These are phyloP conservation scores for Podocnemis expansa DNA, from an alignment of 2,113 vertebrate genomes.

Conservation along the genomic window DNA sequence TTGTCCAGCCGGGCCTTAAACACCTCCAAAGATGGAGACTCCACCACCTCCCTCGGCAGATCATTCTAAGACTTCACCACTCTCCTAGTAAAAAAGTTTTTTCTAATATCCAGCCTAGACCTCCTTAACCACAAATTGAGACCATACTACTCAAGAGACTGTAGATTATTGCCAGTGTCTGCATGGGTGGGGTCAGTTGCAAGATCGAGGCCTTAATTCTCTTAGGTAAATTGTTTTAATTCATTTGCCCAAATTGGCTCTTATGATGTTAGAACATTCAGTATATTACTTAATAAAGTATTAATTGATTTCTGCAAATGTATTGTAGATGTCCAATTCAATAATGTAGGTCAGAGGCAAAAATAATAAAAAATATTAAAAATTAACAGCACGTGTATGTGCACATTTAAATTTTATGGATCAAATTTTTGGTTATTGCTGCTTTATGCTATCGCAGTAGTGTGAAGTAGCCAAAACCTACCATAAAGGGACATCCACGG, in stretches of 20 bases:
- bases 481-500: slow-evolving; percentile 26
- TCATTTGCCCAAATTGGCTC: neutral
- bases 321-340: neutral
- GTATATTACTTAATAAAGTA: neutral
- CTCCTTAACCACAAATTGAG: too few relatives aligned
- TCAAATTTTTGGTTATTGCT: neutral
- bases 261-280: neutral
- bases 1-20: too few relatives aligned
- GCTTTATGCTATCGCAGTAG: slow-evolving; percentile 27
- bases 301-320: neutral
- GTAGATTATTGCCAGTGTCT: neutral
- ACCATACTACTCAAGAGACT: slow-evolving; percentile 1
- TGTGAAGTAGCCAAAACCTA: slow-evolving; percentile 27
- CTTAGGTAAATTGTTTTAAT: neutral
- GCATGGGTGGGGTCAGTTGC: slow-evolving; percentile 39
- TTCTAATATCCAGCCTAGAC: too few relatives aligned
- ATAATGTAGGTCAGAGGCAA: neutral
- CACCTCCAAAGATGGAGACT: too few relatives aligned
- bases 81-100: too few relatives aligned
- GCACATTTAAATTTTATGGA: slow-evolving; percentile 16
- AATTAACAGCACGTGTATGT: neutral
- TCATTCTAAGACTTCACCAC: too few relatives aligned
- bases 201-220: slow-evolving; percentile 36
- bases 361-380: neutral
- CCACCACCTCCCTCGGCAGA: too few relatives aligned